Evolutionary conservation across 2,113 vertebrate genomes (phyloP).

Genomic region (Lampris megalopsis): DNA sequence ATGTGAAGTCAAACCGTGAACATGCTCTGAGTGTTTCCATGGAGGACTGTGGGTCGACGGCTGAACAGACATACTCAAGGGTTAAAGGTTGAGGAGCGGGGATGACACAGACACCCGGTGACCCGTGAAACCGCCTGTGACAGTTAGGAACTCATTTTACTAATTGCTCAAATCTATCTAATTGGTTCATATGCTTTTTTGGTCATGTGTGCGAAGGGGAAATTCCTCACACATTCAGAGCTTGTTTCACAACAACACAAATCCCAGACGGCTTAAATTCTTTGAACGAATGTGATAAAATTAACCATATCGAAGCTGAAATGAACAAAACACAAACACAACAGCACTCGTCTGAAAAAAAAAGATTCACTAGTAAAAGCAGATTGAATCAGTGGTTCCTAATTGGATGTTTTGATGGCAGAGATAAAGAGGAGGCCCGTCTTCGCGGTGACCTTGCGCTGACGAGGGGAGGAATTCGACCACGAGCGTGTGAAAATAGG

Average conservation of each 20-base stretch:
- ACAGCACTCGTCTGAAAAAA: not conserved
- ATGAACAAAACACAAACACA: not conserved
- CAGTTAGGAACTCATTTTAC: slow-evolving; percentile 72
- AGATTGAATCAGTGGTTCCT: not conserved
- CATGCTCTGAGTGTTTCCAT: slow-evolving; percentile 9
- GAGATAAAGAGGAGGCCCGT: slow-evolving; percentile 16
- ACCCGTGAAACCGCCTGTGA: slow-evolving; percentile 72
- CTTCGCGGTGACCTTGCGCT: slow-evolving; percentile 19
- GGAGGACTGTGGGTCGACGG: slow-evolving; percentile 8
- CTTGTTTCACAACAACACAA: slow-evolving; percentile 25
- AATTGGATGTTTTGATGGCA: slow-evolving; percentile 16
- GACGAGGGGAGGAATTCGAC: slow-evolving; percentile 39
- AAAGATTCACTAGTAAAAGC: not conserved
- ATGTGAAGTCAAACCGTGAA: not conserved
- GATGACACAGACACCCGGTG: slow-evolving; percentile 50
- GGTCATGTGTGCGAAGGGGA: slow-evolving; percentile 30
- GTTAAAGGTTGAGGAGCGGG: slow-evolving; percentile 40
- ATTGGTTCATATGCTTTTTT: slow-evolving; percentile 70
- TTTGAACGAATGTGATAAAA: not conserved
- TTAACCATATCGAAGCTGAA: not conserved
- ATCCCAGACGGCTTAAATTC: not conserved
- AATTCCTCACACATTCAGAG: slow-evolving; percentile 9
- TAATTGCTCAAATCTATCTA: slow-evolving; percentile 81
- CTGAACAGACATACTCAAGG: slow-evolving; percentile 43
- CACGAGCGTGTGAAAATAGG: slow-evolving; percentile 32